phyloP scores from a whole-genome alignment of 2,888 invertebrate species.

The Folsomia candida region DNA sequence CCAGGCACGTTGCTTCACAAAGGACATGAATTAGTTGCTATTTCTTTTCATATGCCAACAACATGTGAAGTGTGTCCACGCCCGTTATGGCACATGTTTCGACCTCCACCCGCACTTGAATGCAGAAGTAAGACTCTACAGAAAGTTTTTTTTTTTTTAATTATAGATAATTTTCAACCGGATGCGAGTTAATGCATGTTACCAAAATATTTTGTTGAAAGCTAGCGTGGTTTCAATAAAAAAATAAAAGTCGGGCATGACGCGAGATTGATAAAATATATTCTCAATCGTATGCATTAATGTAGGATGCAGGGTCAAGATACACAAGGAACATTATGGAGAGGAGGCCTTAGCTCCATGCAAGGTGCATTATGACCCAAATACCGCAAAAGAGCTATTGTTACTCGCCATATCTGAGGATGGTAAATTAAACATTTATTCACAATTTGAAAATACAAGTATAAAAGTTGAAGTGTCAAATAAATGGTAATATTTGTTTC shows the following conservation, averaged over 20 bases:
- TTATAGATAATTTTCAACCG: background rate
- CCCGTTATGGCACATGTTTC: slow-evolving; percentile 95
- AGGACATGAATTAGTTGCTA: slow-evolving; percentile 93
- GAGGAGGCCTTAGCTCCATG: slow-evolving; percentile 68
- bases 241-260: background rate
- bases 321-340: slow-evolving; percentile 87
- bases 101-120: slow-evolving; percentile 95
- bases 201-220: background rate
- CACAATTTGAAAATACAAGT: no score
- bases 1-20: slow-evolving; percentile 72
- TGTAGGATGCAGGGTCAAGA: slow-evolving; percentile 89
- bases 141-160: background rate
- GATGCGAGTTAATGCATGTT: background rate
- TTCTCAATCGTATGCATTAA: background rate
- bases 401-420: slow-evolving; percentile 80
- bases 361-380: slow-evolving; percentile 92
- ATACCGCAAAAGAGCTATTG: slow-evolving; percentile 87
- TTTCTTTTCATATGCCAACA: slow-evolving; percentile 97
- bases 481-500: no score
- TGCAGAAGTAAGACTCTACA: slow-evolving; percentile 71
- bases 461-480: no score
- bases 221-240: no score
- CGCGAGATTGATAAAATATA: background rate
- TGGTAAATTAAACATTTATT: no score
- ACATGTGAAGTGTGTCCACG: slow-evolving; percentile 97